phyloP scores from a whole-genome alignment of 2,113 vertebrate species.

The Erinaceus europaeus region DNA sequence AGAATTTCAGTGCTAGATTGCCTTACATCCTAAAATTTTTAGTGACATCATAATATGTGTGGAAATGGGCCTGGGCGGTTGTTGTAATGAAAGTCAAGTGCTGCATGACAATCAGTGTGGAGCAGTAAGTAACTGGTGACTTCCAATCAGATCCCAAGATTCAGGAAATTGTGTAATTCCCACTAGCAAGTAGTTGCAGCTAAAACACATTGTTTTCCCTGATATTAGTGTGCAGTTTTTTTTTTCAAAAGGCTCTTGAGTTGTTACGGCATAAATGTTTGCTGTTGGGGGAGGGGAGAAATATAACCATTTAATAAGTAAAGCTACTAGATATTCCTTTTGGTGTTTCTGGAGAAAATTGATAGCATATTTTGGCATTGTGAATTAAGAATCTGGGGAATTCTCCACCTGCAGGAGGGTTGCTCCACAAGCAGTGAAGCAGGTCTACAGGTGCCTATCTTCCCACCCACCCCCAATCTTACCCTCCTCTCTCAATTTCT shows the following conservation, averaged over 20 bases:
- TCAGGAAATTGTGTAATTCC: background rate
- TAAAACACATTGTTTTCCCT: background rate
- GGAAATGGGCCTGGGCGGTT: background rate
- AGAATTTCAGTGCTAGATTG: background rate
- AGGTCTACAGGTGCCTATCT: no score
- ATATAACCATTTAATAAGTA: background rate
- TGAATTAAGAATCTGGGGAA: background rate
- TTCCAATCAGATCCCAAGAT: background rate
- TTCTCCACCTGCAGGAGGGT: no score
- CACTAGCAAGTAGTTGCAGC: background rate
- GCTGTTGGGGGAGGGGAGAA: background rate
- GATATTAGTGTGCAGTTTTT: background rate
- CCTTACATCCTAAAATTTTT: background rate
- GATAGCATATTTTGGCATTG: background rate
- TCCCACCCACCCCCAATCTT: no score
- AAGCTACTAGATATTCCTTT: background rate
- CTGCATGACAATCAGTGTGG: background rate
- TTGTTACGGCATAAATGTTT: conserved; percentile 3
- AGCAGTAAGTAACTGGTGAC: background rate
- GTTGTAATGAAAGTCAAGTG: background rate
- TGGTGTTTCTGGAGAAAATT: background rate
- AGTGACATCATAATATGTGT: background rate
- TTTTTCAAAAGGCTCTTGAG: background rate
- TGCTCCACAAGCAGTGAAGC: no score
- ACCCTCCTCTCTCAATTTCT: no score